Percentiles rank a stretch among this genome's conserved stretches.
Conservation (phyloP, 2,888 invertebrate species). For the Lasioglossum pauxillum region DNA sequence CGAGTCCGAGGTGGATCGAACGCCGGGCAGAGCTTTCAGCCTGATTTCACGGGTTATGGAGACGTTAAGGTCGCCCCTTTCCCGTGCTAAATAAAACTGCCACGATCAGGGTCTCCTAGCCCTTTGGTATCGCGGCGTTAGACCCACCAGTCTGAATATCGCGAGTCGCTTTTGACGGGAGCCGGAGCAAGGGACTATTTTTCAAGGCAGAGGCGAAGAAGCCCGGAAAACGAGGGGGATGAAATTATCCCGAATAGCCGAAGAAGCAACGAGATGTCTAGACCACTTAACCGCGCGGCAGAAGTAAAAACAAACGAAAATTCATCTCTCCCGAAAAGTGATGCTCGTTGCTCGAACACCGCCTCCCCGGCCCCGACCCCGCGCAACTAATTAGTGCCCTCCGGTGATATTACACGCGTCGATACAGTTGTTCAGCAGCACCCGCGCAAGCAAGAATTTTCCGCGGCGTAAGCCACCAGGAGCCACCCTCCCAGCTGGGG, state of each 20-base stretch:
- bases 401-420: slow-evolving; percentile 65
- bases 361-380: neutral
- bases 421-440: slow-evolving; percentile 54
- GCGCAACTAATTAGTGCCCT: slow-evolving; percentile 59
- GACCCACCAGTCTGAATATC: slow-evolving; percentile 34
- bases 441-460: slow-evolving; percentile 60
- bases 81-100: slow-evolving; percentile 56
- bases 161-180: neutral
- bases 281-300: slow-evolving; percentile 46
- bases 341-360: slow-evolving; percentile 30
- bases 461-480: slow-evolving; percentile 52
- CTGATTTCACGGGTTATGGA: slow-evolving; percentile 34
- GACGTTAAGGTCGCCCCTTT: slow-evolving; percentile 34
- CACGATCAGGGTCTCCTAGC: slow-evolving; percentile 49
- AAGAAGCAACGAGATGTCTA: slow-evolving; percentile 55
- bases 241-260: slow-evolving; percentile 35
- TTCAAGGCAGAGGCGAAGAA: neutral
- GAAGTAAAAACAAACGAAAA: slow-evolving; percentile 47
- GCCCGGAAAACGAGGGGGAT: no score
- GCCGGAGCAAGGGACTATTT: neutral
- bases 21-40: neutral
- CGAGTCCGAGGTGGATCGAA: slow-evolving; percentile 22
- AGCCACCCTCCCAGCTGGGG: slow-evolving; percentile 49
- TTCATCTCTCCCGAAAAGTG: slow-evolving; percentile 42
- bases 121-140: slow-evolving; percentile 36